Conservation (phyloP, 2,888 invertebrate species). For the Punctoribates punctum region DNA sequence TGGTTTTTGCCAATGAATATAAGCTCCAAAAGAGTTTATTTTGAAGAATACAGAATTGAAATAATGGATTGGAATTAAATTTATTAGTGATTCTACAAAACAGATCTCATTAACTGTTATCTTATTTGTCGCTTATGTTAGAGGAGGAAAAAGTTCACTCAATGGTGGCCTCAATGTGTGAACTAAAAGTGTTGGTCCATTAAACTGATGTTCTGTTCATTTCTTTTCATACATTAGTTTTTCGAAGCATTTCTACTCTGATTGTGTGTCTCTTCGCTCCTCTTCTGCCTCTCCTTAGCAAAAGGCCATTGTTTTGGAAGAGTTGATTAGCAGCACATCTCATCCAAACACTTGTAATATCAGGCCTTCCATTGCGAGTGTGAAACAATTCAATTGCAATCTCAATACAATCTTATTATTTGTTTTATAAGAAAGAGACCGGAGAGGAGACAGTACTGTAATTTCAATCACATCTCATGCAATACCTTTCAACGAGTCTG, state of each 20-base stretch:
- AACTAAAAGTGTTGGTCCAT: slow-evolving; percentile 29
- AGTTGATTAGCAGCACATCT: slow-evolving; percentile 4
- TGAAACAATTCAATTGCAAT: slow-evolving; percentile 6
- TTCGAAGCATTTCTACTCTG: slow-evolving; percentile 1
- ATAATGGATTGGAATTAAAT: neutral
- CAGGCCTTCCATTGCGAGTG: neutral
- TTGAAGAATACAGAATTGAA: too few relatives aligned
- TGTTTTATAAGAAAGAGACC: neutral
- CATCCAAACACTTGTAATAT: neutral
- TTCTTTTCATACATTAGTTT: slow-evolving; percentile 28
- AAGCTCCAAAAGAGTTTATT: too few relatives aligned
- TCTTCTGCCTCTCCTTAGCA: neutral
- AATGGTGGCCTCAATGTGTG: neutral
- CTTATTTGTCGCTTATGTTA: slow-evolving; percentile 7
- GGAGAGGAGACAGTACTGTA: neutral
- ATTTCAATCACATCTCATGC: neutral
- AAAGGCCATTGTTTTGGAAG: neutral
- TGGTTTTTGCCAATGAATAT: too few relatives aligned
- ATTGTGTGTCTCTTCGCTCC: neutral
- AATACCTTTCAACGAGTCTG: neutral
- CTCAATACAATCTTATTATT: slow-evolving; percentile 6
- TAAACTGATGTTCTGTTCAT: slow-evolving; percentile 25
- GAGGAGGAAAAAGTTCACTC: neutral
- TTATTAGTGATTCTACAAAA: neutral
- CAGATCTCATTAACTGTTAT: slow-evolving; percentile 6